These are phyloP conservation scores for Thoracochromis brauschi DNA, from an alignment of 2,113 vertebrate genomes.

Conservation along the genomic window DNA sequence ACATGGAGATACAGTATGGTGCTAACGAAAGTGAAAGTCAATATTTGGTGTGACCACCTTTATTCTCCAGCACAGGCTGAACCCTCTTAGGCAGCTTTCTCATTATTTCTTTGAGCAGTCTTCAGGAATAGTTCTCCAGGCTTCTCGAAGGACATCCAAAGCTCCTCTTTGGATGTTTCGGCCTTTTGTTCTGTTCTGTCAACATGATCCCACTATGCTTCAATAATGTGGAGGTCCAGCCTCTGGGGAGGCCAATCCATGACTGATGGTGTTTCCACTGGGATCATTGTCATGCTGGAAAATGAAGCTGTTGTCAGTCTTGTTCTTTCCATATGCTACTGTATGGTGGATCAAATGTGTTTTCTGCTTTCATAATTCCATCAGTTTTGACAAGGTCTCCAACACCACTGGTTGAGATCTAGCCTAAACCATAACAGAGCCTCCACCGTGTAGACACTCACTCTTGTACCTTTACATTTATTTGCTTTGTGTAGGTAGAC, in stretches of 20 bases:
- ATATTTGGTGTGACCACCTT: neutral
- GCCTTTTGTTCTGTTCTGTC: neutral
- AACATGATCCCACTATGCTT: fast-evolving
- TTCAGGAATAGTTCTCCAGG: neutral
- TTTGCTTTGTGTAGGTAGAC: fast-evolving
- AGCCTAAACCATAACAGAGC: neutral
- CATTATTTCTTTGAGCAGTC: fast-evolving
- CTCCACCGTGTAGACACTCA: neutral
- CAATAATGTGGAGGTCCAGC: neutral
- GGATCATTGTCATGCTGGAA: neutral
- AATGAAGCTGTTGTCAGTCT: neutral
- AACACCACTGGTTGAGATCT: fast-evolving
- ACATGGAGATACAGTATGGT: neutral
- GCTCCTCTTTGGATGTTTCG: neutral
- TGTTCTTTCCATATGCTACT: neutral
- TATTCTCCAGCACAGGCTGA: neutral
- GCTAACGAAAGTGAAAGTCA: neutral
- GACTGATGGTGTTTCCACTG: neutral
- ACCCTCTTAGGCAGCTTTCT: neutral
- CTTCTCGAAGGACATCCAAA: neutral
- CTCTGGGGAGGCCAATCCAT: neutral
- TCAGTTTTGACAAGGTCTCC: neutral
- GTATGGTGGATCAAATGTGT: neutral
- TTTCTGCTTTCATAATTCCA: neutral
- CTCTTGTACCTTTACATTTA: neutral